These are phyloP conservation scores for Zaprionus obscuricornis DNA, from an alignment of 2,888 invertebrate species.

Conservation along the genomic window DNA sequence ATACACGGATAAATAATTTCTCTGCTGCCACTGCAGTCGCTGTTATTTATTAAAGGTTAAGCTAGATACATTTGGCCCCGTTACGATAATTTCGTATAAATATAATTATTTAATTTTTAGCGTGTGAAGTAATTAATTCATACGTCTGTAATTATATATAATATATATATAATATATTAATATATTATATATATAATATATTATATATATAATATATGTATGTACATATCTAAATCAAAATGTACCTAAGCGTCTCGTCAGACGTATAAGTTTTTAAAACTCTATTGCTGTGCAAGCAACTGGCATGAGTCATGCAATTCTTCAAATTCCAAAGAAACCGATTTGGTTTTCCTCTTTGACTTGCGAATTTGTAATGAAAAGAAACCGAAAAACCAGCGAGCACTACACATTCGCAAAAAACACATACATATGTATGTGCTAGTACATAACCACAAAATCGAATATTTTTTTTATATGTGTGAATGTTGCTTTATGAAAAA, in stretches of 20 bases:
- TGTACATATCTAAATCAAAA: too few relatives aligned
- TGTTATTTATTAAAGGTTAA: slow-evolving; percentile 53
- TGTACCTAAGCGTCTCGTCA: background rate
- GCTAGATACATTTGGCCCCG: slow-evolving; percentile 30
- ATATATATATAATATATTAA: too few relatives aligned
- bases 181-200: too few relatives aligned
- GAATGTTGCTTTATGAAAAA: slow-evolving; percentile 27
- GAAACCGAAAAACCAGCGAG: slow-evolving; percentile 5
- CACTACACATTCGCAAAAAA: background rate
- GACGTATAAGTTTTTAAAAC: background rate
- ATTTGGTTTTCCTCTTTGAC: slow-evolving; percentile 37
- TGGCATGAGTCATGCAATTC: slow-evolving; percentile 60
- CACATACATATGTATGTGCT: slow-evolving; percentile 7
- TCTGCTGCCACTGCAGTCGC: background rate
- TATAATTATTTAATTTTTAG: slow-evolving; percentile 20
- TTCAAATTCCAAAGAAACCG: slow-evolving; percentile 56
- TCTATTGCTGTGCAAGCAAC: background rate
- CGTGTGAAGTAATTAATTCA: slow-evolving; percentile 15
- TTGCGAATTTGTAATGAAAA: slow-evolving; percentile 39
- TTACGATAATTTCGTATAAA: slow-evolving; percentile 23
- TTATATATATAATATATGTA: too few relatives aligned
- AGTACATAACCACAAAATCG: background rate
- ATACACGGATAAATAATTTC: slow-evolving; percentile 7
- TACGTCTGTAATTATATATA: background rate
- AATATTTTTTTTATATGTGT: too few relatives aligned